Evolutionary conservation across 2,797 vertebrate species (phyloP).

Genomic region (Gorsachius magnificus): DNA sequence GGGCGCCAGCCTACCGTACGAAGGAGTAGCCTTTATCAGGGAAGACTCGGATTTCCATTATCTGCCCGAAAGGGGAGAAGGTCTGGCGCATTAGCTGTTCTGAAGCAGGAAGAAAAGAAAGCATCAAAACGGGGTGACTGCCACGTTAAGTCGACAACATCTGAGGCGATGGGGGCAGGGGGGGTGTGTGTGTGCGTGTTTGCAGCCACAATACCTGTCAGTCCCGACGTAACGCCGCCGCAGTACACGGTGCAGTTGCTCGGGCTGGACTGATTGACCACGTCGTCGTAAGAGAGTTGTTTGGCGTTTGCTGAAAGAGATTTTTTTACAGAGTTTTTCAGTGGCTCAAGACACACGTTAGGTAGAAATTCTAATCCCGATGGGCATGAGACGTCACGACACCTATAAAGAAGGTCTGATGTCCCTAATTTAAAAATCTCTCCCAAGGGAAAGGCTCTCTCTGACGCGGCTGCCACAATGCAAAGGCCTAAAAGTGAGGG

Average conservation of each 20-base stretch:
- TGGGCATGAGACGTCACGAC: accelerated
- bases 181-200: no score
- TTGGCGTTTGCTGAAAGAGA: slow-evolving; percentile 83
- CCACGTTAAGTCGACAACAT: no score
- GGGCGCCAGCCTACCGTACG: slow-evolving; percentile 81
- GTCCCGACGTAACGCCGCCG: slow-evolving; percentile 91
- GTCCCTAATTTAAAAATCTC: no score
- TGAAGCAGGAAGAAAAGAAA: slow-evolving; percentile 66
- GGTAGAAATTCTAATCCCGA: accelerated
- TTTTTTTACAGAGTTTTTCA: background rate
- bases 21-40: slow-evolving; percentile 99
- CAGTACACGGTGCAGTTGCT: slow-evolving; percentile 99
- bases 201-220: slow-evolving; percentile 83
- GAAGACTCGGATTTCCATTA: slow-evolving; percentile 97
- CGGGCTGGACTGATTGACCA: slow-evolving; percentile 95
- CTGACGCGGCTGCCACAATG: no score
- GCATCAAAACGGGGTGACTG: background rate
- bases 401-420: background rate
- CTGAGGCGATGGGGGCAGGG: no score
- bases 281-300: slow-evolving; percentile 96
- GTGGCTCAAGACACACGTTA: accelerated
- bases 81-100: slow-evolving; percentile 99
- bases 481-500: background rate
- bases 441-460: background rate
- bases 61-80: slow-evolving; percentile 96